phyloP scores from a whole-genome alignment of 2,888 invertebrate species.

The Rhingia rostrata region DNA sequence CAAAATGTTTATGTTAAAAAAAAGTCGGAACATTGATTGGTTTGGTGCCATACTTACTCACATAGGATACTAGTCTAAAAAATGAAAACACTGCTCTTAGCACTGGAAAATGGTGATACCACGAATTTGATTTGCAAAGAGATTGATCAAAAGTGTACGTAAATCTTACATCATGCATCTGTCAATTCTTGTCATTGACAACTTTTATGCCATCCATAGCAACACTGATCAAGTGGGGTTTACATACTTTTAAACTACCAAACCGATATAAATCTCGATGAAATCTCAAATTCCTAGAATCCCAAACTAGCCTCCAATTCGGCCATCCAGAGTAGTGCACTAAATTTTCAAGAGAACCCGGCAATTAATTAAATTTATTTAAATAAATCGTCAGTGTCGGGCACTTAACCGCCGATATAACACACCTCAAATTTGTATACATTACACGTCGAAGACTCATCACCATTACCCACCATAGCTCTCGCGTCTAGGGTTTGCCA shows the following conservation, averaged over 20 bases:
- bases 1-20: no score
- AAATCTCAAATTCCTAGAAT: constrained; percentile 41
- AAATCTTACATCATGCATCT: no score
- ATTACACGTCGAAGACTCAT: constrained; percentile 71
- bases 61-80: no score
- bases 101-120: no score
- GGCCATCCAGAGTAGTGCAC: neutral
- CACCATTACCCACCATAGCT: constrained; percentile 44
- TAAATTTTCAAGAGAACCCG: constrained; percentile 29
- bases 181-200: no score
- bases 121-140: no score
- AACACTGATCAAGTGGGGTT: no score
- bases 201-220: no score
- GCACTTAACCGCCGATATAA: constrained; percentile 3
- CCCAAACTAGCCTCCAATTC: constrained; percentile 6
- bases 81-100: no score
- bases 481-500: constrained; percentile 66
- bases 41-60: no score
- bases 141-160: no score
- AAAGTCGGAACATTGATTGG: no score
- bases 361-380: constrained; percentile 72
- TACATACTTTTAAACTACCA: neutral
- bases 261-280: constrained; percentile 9
- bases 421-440: constrained; percentile 71
- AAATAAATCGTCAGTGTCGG: constrained; percentile 63